Base-by-base conservation (phyloP, 35 echinoderm and acorn worm genomes). In the Strongylocentrotus purpuratus region DNA sequence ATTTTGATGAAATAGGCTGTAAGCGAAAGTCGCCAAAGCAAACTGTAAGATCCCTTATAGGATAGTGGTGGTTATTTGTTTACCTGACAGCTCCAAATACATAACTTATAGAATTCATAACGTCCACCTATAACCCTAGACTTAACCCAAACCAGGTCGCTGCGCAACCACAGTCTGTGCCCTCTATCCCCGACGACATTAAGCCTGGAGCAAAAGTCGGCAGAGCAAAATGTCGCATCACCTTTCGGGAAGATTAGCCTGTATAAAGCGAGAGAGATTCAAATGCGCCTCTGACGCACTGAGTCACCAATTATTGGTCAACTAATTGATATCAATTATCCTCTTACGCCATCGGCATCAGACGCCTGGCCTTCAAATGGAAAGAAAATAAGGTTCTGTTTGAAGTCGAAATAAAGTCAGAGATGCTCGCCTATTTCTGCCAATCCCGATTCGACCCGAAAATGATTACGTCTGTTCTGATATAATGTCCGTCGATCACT, bases 271-370 rank as follows among this genome's bases (percentile, higher is more conserved):
- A 78, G 28, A 78, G 65, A 22, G 22, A 78, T 28, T 4, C 22
- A 7, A 55, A n/a, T n/a, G 28, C 65, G 65, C 65, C 28, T 78
- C 5, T n/a, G 65, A 78, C 20, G 65, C 65, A 78, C 65, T 7
- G 28, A 78, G 65, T n/a, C 65, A 78, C 65, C 65, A 78, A 78
- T 78, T 78, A 78, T 28, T n/a, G 65, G 65, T 28, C 65, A 7
- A 78, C 65, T 78, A 78, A 78, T 78, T 78, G 65, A 78, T 78
- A 78, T 78, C 65, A 78, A 78, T 78, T 78, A 78, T 28, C 20
- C 65, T 7, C 65, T 78, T 78, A 28, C 65, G 65, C 65, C 65
- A 78, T 8, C 65, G 65, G 65, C 65, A 78, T 78, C 65, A n/a
- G 65, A 28, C 18, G 65, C 20, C 65, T 78, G 65, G 7, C 65